These are phyloP conservation scores for rat (Rattus norvegicus) DNA, from an alignment of 2,113 vertebrate genomes.

Conservation along the genomic window GRCr8 NC_086021.1:42610501-42611000, in stretches of 20 bases:
- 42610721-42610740: not conserved
- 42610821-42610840: not conserved
- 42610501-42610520: not conserved
- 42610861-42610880: not conserved
- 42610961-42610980: not conserved
- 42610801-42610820: not conserved
- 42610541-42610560: not conserved
- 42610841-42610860: not conserved
- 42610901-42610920: not conserved
- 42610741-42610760: not conserved
- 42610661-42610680: not conserved
- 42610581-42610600: not conserved
- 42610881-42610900: not conserved
- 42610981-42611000: not conserved
- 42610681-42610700: not conserved
- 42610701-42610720: not conserved
- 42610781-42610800: not conserved
- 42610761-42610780: not conserved
- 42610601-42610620: not conserved
- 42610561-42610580: not conserved
- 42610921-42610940: not conserved
- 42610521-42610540: conserved; percentile 11
- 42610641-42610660: not conserved
- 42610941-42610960: not conserved
- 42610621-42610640: not conserved